Conservation (phyloP, 2,113 vertebrate species). For the Redunca redunca region DNA sequence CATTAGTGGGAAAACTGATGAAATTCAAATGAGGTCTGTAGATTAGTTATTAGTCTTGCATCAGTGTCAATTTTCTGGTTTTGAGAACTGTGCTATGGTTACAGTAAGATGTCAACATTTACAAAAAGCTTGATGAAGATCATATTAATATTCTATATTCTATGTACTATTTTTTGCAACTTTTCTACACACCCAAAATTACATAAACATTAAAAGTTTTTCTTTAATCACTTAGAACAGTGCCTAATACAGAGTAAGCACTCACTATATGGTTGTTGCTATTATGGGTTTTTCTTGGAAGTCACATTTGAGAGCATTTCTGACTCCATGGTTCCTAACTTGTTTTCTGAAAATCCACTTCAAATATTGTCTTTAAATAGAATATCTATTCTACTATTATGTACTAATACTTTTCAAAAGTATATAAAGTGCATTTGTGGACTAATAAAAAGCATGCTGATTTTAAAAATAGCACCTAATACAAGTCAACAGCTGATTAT, state of each 20-base stretch:
- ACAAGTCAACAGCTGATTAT: constrained; percentile 2
- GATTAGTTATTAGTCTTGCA: neutral
- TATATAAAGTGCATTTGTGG: neutral
- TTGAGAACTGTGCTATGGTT: neutral
- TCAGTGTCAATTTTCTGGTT: neutral
- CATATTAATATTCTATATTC: neutral
- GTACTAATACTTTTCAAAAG: neutral
- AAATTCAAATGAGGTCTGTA: neutral
- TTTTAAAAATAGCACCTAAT: neutral
- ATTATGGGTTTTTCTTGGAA: neutral
- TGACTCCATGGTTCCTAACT: neutral
- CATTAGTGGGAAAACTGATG: neutral
- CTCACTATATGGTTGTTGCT: neutral
- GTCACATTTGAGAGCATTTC: neutral
- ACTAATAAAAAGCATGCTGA: neutral
- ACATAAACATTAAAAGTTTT: neutral
- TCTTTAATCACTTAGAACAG: neutral
- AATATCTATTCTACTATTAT: neutral
- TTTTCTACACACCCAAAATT: neutral
- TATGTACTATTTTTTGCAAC: neutral
- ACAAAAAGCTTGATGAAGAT: neutral
- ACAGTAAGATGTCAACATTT: neutral
- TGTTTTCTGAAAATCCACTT: neutral
- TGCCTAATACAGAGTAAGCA: neutral
- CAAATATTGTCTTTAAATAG: neutral